Evolutionary conservation across 2,113 vertebrate species (phyloP).

Genomic region (Brachypodius melanocephalos): DNA sequence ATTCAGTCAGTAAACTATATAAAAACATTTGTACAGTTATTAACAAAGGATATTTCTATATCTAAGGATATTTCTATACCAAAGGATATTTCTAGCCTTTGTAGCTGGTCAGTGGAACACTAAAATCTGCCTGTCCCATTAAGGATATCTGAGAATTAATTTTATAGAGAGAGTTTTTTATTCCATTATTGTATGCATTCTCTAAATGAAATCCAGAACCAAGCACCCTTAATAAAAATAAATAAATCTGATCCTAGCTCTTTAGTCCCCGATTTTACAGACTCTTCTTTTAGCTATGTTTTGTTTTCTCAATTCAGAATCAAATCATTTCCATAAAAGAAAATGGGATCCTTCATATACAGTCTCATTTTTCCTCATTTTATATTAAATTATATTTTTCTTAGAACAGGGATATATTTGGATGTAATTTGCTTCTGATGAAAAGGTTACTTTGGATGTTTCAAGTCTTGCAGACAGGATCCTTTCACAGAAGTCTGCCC

Average conservation of each 20-base stretch:
- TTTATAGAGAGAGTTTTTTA: not conserved
- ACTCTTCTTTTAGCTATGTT: not conserved
- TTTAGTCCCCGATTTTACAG: not conserved
- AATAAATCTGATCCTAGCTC: not conserved
- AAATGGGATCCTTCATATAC: not conserved
- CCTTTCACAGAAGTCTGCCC: rapidly evolving
- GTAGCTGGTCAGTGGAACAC: not conserved
- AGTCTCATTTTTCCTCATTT: not conserved
- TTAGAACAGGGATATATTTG: not conserved
- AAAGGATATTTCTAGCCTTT: not conserved
- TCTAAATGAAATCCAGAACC: not conserved
- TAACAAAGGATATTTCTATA: not conserved
- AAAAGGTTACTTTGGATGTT: not conserved
- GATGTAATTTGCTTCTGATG: not conserved
- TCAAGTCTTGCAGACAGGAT: not conserved
- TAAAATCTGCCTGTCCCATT: not conserved
- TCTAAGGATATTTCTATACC: not conserved
- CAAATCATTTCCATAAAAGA: not conserved
- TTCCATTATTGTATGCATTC: not conserved
- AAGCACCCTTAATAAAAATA: not conserved
- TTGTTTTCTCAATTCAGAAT: not conserved
- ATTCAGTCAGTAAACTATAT: not conserved
- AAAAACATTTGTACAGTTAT: not conserved
- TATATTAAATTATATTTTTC: not conserved
- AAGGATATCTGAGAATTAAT: not conserved